phyloP scores from a whole-genome alignment of 2,113 vertebrate species.

The Lagopus leucura region DNA sequence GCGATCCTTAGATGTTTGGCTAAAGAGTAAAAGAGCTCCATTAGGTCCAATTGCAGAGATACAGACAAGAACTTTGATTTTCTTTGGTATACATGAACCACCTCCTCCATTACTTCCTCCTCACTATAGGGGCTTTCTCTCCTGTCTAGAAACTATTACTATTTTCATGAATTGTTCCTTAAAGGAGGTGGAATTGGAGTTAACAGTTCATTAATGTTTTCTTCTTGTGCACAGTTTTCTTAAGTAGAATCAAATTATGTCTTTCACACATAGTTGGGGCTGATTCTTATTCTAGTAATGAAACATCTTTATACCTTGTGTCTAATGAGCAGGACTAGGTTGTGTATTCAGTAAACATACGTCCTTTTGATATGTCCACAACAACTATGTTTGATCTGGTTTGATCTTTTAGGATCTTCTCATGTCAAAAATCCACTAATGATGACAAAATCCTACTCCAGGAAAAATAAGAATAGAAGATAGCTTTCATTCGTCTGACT shows the following conservation, averaged over 20 bases:
- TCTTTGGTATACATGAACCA: background rate
- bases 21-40: background rate
- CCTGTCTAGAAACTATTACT: background rate
- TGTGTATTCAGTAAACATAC: background rate
- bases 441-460: background rate
- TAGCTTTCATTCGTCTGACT: background rate
- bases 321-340: background rate
- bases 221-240: too few species aligned
- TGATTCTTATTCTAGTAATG: background rate
- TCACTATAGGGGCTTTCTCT: background rate
- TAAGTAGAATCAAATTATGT: background rate
- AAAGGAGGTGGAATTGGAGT: too few species aligned
- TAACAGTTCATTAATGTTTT: too few species aligned
- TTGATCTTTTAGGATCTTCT: background rate
- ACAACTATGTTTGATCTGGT: background rate
- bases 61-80: background rate
- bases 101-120: background rate
- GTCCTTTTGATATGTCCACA: background rate
- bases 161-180: background rate
- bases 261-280: background rate
- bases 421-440: background rate
- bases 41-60: background rate
- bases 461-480: background rate
- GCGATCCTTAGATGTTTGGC: too few species aligned
- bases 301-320: background rate